These are phyloP conservation scores for Leptinotarsa juncta DNA, from an alignment of 2,888 invertebrate species.

Conservation along the genomic window DNA sequence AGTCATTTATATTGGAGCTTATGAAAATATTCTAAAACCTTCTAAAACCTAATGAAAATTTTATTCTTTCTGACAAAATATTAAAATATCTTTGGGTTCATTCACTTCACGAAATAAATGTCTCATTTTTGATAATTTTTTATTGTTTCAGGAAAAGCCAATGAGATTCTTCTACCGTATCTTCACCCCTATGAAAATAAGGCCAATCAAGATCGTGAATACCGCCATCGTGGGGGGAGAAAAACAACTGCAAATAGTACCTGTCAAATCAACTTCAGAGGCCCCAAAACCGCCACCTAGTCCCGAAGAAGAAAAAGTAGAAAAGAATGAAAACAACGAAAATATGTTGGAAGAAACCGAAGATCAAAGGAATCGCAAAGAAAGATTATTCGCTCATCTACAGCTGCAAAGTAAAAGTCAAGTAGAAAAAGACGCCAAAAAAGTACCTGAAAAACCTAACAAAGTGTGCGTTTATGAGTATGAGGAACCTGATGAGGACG, in stretches of 20 bases:
- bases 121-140: slow-evolving; percentile 21
- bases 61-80: background rate
- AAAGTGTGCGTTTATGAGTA: slow-evolving; percentile 62
- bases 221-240: slow-evolving; percentile 60
- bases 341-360: slow-evolving; percentile 48
- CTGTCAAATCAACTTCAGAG: slow-evolving; percentile 50
- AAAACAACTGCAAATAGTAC: slow-evolving; percentile 63
- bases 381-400: slow-evolving; percentile 61
- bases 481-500: slow-evolving; percentile 63
- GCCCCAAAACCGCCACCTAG: slow-evolving; percentile 33
- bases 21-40: too few species aligned
- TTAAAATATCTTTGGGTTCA: background rate
- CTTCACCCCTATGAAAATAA: slow-evolving; percentile 63
- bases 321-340: slow-evolving; percentile 33
- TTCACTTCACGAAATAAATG: slow-evolving; percentile 1
- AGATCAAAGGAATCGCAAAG: slow-evolving; percentile 55
- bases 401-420: slow-evolving; percentile 60
- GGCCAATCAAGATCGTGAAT: slow-evolving; percentile 63
- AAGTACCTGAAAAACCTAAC: slow-evolving; percentile 52
- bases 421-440: slow-evolving; percentile 50
- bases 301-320: slow-evolving; percentile 35
- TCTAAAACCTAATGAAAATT: too few species aligned
- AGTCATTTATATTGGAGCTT: too few species aligned
- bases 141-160: slow-evolving; percentile 69
- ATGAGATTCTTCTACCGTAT: slow-evolving; percentile 76